Percentiles rank a stretch among this genome's conserved stretches.
Conservation (phyloP, 2,797 vertebrate genomes). For the Tinamus major region DNA sequence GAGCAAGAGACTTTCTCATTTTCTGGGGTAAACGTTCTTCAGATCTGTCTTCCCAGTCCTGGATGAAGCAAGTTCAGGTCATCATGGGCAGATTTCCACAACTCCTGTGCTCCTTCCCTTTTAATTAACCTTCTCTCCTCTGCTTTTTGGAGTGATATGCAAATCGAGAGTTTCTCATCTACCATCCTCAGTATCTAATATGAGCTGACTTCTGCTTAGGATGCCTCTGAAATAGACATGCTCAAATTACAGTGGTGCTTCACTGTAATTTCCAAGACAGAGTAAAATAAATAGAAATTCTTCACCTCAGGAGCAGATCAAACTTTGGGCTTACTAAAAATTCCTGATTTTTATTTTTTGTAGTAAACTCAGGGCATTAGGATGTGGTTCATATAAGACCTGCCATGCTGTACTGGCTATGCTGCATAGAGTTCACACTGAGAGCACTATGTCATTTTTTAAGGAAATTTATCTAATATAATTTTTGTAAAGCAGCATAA, state of each 20-base stretch:
- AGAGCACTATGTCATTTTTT: neutral
- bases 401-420: neutral
- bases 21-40: neutral
- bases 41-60: neutral
- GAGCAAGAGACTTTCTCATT: neutral
- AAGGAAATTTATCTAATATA: neutral
- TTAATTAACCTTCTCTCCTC: neutral
- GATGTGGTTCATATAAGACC: neutral
- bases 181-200: neutral
- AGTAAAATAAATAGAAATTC: neutral
- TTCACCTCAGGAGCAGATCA: neutral
- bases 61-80: neutral
- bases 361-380: fast-evolving
- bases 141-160: neutral
- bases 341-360: neutral
- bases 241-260: neutral
- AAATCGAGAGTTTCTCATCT: neutral
- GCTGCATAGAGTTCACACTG: neutral
- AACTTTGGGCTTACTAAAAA: neutral
- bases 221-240: neutral
- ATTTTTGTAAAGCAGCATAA: neutral
- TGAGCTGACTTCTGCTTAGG: neutral
- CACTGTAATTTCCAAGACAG: neutral
- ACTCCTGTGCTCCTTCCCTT: neutral
- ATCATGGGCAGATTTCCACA: neutral